phyloP scores from a whole-genome alignment of 2,888 invertebrate genomes.

The Pachymerium ferrugineum region DNA sequence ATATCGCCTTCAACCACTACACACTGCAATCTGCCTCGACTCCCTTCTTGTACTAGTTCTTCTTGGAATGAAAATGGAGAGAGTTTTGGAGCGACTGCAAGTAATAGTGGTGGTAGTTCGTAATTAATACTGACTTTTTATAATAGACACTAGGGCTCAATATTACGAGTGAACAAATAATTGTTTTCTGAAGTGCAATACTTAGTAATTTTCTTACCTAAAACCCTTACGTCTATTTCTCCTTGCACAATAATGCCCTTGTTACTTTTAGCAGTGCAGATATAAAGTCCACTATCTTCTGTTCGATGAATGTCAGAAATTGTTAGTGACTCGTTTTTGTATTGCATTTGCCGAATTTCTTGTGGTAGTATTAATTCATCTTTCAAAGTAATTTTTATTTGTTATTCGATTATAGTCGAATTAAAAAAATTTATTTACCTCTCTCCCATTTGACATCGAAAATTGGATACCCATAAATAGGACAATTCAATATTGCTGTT shows the following conservation, averaged over 20 bases:
- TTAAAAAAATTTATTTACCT: background rate
- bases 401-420: background rate
- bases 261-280: background rate
- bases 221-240: background rate
- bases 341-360: background rate
- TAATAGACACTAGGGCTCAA: too few relatives aligned
- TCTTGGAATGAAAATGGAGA: slow-evolving; percentile 22
- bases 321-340: background rate
- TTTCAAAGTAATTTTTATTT: background rate
- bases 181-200: too few relatives aligned
- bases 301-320: background rate
- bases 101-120: background rate
- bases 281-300: background rate
- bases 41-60: slow-evolving; percentile 5
- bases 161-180: too few relatives aligned
- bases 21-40: slow-evolving; percentile 26
- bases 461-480: slow-evolving; percentile 17
- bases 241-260: background rate
- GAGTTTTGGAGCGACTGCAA: slow-evolving; percentile 20
- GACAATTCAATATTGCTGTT: background rate
- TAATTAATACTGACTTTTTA: background rate
- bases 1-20: slow-evolving; percentile 5
- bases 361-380: background rate
- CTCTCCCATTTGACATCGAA: background rate
- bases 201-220: background rate